phyloP scores from a whole-genome alignment of 1,140 invertebrate species.

The Ectropis grisescens region DNA sequence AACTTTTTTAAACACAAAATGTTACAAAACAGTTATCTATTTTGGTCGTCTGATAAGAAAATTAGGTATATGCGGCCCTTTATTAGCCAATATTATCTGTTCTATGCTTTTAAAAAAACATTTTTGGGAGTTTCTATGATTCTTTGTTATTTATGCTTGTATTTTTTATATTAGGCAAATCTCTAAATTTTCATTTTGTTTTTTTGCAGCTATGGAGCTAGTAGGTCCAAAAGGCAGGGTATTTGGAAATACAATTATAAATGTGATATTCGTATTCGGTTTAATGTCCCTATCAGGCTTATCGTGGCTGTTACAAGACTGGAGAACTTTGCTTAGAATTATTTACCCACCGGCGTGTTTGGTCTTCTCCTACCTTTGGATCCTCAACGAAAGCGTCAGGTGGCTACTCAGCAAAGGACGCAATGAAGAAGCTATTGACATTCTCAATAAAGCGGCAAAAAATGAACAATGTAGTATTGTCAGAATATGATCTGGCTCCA shows the following conservation, averaged over 20 bases:
- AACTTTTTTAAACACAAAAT: too few relatives aligned
- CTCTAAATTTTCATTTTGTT: too few relatives aligned
- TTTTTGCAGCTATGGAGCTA: slow-evolving; percentile 80
- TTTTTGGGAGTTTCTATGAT: too few relatives aligned
- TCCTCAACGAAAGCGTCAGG: slow-evolving; percentile 77
- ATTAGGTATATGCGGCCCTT: too few relatives aligned
- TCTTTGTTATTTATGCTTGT: too few relatives aligned
- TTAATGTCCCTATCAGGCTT: slow-evolving; percentile 76
- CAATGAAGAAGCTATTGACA: slow-evolving; percentile 67
- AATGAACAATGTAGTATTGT: slow-evolving; percentile 76
- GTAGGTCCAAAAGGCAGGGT: slow-evolving; percentile 81
- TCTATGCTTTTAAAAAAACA: too few relatives aligned
- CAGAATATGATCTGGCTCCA: slow-evolving; percentile 64
- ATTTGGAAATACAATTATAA: slow-evolving; percentile 79
- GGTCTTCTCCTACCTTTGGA: slow-evolving; percentile 74
- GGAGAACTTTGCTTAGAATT: slow-evolving; percentile 77
- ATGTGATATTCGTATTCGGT: slow-evolving; percentile 80
- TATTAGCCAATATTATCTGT: too few relatives aligned
- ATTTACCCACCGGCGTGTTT: slow-evolving; percentile 78
- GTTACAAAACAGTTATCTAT: too few relatives aligned
- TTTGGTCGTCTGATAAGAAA: too few relatives aligned
- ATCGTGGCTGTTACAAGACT: slow-evolving; percentile 78
- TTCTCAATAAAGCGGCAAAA: slow-evolving; percentile 75
- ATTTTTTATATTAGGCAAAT: too few relatives aligned
- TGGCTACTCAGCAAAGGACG: slow-evolving; percentile 81